These are phyloP conservation scores for Sarcophaga peregrina DNA, from an alignment of 1,140 invertebrate genomes.

Conservation along the genomic window DNA sequence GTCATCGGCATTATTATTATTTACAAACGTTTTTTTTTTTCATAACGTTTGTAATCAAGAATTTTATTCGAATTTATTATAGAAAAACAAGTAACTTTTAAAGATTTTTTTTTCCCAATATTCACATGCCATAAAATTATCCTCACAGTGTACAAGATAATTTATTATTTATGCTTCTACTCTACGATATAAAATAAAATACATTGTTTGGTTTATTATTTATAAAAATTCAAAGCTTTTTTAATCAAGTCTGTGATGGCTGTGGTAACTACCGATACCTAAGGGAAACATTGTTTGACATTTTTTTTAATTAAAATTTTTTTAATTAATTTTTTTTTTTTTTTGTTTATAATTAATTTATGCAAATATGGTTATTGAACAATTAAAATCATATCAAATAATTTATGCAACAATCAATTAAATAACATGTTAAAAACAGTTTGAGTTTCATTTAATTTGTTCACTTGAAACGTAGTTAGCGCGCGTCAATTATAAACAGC, in stretches of 20 bases:
- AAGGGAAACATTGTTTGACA: too few species aligned
- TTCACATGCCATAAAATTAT: too few species aligned
- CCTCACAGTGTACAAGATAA: too few species aligned
- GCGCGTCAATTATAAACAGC: too few species aligned
- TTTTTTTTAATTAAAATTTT: too few species aligned
- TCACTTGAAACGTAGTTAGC: not conserved
- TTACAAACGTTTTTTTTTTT: too few species aligned
- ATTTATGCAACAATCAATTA: slow-evolving; percentile 6
- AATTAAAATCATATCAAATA: slow-evolving; percentile 13
- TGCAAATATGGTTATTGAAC: not conserved
- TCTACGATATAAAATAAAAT: too few species aligned
- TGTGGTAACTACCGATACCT: too few species aligned
- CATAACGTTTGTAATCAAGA: not conserved
- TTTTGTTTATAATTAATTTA: slow-evolving; percentile 3
- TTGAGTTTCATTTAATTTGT: not conserved
- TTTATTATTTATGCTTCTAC: too few species aligned
- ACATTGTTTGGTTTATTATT: not conserved
- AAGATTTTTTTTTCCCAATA: too few species aligned
- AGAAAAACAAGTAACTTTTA: not conserved
- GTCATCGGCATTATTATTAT: not conserved
- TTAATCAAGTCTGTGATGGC: too few species aligned
- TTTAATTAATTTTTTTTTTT: not conserved
- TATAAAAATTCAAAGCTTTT: too few species aligned
- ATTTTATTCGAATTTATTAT: slow-evolving; percentile 4
- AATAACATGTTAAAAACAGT: not conserved